Evolutionary conservation across 2,113 vertebrate species (phyloP), one percentile per base, ranked within the genome.

Genomic region (Cheirogaleus medius): DNA sequence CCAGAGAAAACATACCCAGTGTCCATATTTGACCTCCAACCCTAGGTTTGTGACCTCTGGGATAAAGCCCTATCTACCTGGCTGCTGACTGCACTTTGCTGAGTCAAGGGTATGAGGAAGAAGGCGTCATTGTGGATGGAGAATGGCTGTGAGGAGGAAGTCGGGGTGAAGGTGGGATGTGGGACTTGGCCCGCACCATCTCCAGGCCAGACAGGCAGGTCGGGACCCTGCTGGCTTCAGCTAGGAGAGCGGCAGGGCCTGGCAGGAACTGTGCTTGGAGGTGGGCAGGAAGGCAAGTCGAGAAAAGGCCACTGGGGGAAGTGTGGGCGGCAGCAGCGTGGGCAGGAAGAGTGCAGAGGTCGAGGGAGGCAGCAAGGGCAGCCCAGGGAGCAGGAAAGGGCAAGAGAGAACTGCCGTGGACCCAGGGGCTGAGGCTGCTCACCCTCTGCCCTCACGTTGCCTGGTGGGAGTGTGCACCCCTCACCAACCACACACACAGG

Each of bases 331-430:
- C 66, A 68, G 78, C 5, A 6, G 56, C 0, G 7, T 71, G 93
- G 83, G 68, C 64, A 80, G 86, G 74, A 34, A 34, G 54, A 56
- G 95, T 73, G 56, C 94, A 90, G 87, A 96, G 92, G 92, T 94
- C 92, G 68, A 80, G 34, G 34, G 25, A 78, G 71, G 39, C 21
- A 64, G 29, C 49, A 13, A 39, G 90, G 64, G 34, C 87, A 83
- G 85, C 20, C 47, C 34, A 8, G 69, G 76, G 90, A 90, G 15
- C 84, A 49, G 69, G 69, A 93, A 84, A 54, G 27, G 87, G 64
- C 32, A 34, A 42, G 63, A 44, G 58, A 8, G n/a, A 91, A 42
- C 14, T 44, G 37, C 47, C 23, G 34, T 42, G 25, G 39, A n/a
- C n/a, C n/a, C 17, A 14, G 76, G n/a, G 49, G 42, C 58, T 39